Evolutionary conservation across 1,140 invertebrate genomes (phyloP), one percentile per base, ranked within the genome.

Genomic region (Bombus fervidus): DNA sequence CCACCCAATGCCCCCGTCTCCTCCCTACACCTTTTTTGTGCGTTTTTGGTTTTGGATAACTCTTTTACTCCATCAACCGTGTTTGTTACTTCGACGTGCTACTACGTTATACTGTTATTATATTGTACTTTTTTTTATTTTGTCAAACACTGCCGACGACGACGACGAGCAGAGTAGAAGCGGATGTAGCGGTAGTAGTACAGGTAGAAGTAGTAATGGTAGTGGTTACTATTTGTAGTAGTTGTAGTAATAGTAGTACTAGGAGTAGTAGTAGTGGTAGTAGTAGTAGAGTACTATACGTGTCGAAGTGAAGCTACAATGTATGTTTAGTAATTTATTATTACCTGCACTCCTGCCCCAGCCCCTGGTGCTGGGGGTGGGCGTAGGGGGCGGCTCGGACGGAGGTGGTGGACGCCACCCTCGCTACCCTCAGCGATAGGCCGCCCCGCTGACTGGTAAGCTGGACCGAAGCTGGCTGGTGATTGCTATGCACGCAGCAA

Each of bases 381-480:
- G 94, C 93, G 95, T 95, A 95, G 94, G 95, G 95, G 93, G 94
- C 94, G 91, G 94, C 94, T 93, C 94, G 94, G 93, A 95, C 94
- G 93, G 95, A 95, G 94, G 94, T 95, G 94, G 94, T 95, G 94
- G 95, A 95, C 94, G 94, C 95, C 95, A 95, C 94, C 95, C 95
- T 95, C 93, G 95, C 94, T 93, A 95, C 94, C 94, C 95, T 94
- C 93, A 95, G 92, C 91, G 95, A 95, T 90, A 95, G 92, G 90
- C 94, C 95, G 92, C 94, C 92, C 90, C 94, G 94, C 91, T 95
- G 94, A 86, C 93, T 95, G 85, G 93, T 93, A 83, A 95, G 94
- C 90, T 95, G 94, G 74, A 95, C 93, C 90, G 91, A 91, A 86
- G 90, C 66, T 88, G 90, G 87, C 91, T 92, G 91, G 85, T 91